Percentiles rank a stretch among this genome's conserved stretches.
Conservation (phyloP, 2,888 invertebrate genomes). For the Calliopum simillimum region DNA sequence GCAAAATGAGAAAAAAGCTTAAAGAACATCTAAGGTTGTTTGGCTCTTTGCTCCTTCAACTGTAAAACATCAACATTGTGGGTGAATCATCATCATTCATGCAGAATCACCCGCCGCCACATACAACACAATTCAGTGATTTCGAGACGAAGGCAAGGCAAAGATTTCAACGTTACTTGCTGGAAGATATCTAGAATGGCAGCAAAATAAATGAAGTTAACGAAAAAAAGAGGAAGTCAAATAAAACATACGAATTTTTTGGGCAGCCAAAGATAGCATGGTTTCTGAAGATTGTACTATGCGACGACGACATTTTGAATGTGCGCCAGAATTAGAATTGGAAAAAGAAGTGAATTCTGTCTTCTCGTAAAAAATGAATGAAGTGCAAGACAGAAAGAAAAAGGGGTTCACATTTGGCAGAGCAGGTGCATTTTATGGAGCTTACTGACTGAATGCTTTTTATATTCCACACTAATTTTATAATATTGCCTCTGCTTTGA, state of each 20-base stretch:
- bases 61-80: background rate
- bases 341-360: background rate
- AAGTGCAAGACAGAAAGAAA: background rate
- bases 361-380: background rate
- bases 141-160: background rate
- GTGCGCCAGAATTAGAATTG: too few relatives aligned
- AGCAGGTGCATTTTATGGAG: constrained; percentile 24
- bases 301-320: too few relatives aligned
- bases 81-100: constrained; percentile 19
- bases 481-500: too few relatives aligned
- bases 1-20: too few relatives aligned
- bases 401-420: background rate
- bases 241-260: background rate
- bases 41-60: constrained; percentile 1
- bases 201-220: constrained; percentile 1
- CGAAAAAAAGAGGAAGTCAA: background rate
- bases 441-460: too few relatives aligned
- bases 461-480: too few relatives aligned
- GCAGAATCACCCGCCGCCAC: constrained; percentile 16
- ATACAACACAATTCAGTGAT: background rate
- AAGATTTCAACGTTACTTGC: background rate
- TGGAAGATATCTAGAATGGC: background rate
- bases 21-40: background rate
- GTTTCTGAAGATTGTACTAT: too few relatives aligned
- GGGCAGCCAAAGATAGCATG: too few relatives aligned